phyloP scores from a whole-genome alignment of 2,888 invertebrate genomes.

The Lampropteryx suffumata region DNA sequence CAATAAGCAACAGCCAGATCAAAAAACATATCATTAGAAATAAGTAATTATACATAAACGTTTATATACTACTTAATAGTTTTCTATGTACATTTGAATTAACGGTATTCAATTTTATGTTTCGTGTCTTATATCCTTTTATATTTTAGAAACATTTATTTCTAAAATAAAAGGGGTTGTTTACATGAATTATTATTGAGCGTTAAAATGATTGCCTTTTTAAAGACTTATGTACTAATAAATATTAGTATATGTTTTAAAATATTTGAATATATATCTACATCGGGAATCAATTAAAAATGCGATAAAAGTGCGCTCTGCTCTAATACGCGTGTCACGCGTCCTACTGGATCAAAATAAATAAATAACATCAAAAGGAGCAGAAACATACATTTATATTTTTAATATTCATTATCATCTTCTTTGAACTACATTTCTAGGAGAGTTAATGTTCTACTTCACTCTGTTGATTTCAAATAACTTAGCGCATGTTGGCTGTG shows the following conservation, averaged over 20 bases:
- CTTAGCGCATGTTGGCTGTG: no score
- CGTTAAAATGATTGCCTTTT: constrained; percentile 24
- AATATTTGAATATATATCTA: no score
- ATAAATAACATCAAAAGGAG: no score
- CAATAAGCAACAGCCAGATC: constrained; percentile 66
- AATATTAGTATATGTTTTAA: no score
- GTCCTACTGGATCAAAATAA: no score
- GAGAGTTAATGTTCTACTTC: no score
- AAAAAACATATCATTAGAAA: constrained; percentile 76
- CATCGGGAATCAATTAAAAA: no score
- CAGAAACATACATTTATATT: no score
- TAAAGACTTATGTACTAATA: constrained; percentile 26
- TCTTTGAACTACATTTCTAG: no score
- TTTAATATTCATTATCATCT: no score
- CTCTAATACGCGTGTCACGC: no score
- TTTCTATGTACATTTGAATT: constrained; percentile 37
- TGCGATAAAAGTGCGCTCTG: not conserved
- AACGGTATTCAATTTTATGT: not conserved
- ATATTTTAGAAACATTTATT: constrained; percentile 10
- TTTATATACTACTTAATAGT: constrained; percentile 47
- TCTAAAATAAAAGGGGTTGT: constrained; percentile 6
- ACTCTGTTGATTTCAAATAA: no score
- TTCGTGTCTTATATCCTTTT: not conserved
- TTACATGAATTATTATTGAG: not conserved
- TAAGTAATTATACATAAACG: constrained; percentile 55